Conservation (phyloP, 1,140 invertebrate genomes). For the Ectropis grisescens region DNA sequence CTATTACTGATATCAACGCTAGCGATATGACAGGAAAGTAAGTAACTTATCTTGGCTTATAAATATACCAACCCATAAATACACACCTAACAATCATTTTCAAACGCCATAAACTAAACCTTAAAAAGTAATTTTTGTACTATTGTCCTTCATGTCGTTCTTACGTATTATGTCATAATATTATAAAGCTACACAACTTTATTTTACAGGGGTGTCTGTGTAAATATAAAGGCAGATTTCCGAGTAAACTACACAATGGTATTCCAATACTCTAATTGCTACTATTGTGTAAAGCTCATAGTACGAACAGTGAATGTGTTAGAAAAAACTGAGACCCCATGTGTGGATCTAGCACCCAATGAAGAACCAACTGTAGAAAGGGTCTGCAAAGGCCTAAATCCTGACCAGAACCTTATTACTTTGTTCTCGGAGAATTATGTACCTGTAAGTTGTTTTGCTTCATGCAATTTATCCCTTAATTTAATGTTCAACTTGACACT, state of each 20-base stretch:
- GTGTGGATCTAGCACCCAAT: conserved; percentile 76
- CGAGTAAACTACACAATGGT: conserved; percentile 91
- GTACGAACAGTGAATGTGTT: conserved; percentile 91
- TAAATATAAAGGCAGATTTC: conserved; percentile 78
- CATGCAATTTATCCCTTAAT: too few species aligned
- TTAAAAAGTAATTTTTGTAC: too few species aligned
- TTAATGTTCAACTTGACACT: too few species aligned
- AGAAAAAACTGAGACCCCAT: conserved; percentile 90
- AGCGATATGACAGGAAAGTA: conserved; percentile 77
- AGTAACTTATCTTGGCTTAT: conserved; percentile 1
- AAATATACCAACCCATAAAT: too few species aligned
- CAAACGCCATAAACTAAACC: too few species aligned
- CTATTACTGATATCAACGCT: conserved; percentile 85
- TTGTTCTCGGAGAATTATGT: conserved; percentile 92
- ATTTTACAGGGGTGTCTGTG: conserved; percentile 75
- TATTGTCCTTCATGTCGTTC: too few species aligned
- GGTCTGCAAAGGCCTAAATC: conserved; percentile 81
- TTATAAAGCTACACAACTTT: too few species aligned
- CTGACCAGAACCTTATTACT: conserved; percentile 86
- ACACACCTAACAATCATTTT: too few species aligned
- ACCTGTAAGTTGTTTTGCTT: conserved; percentile 68
- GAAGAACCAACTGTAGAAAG: conserved; percentile 80
- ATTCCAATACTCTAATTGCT: conserved; percentile 81
- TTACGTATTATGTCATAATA: too few species aligned
- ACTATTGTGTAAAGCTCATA: conserved; percentile 87